A percentile compares a stretch with the other conserved stretches of the same genome.
Conservation (phyloP, 2,113 vertebrate species). For the pig (Sus scrofa) region T2T-Sscrofa CM000818.6:92587501-92588000, state of each 20-base stretch:
- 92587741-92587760: slow-evolving; percentile 71
- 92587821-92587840: slow-evolving; percentile 66
- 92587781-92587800: slow-evolving; percentile 71
- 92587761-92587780: slow-evolving; percentile 72
- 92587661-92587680: neutral
- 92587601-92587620: slow-evolving; percentile 47
- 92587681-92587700: slow-evolving; percentile 3
- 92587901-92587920: slow-evolving; percentile 74
- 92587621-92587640: slow-evolving; percentile 59
- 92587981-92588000: neutral
- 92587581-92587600: slow-evolving; percentile 53
- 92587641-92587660: neutral
- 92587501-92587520: slow-evolving; percentile 24
- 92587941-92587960: neutral
- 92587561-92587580: slow-evolving; percentile 56
- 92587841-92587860: slow-evolving; percentile 62
- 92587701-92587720: slow-evolving; percentile 47
- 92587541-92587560: slow-evolving; percentile 73
- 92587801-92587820: slow-evolving; percentile 79
- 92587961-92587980: too few species aligned
- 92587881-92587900: slow-evolving; percentile 70
- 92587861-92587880: slow-evolving; percentile 73
- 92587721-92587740: slow-evolving; percentile 73
- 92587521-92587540: slow-evolving; percentile 63
- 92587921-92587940: slow-evolving; percentile 69